Evolutionary conservation across 2,113 vertebrate species (phyloP), one percentile per base, ranked within the genome.

Genomic region (Crotophaga sulcirostris): DNA sequence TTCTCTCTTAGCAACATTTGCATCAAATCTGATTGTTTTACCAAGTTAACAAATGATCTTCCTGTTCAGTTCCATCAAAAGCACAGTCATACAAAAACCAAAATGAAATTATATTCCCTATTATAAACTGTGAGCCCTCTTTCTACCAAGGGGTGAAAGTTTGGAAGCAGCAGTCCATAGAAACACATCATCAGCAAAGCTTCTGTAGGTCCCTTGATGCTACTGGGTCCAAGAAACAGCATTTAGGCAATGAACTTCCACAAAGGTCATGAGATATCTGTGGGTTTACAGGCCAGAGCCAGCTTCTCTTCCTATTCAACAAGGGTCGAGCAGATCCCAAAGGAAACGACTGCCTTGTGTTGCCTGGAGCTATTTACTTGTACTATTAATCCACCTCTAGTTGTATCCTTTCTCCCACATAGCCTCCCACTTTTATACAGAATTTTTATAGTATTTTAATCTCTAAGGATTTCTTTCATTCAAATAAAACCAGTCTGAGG

Each of bases 181-280:
- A 80, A 84, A 76, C 31, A 62, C 42, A 81, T 31, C 47, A 89
- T 26, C 63, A 80, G 59, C 38, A 73, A 77, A 76, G 49, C 55
- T 81, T 90, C 86, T 54, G 20, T 23, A 63, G 34, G 59, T 81
- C 74, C 64, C 90, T 64, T 77, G 70, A 52, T 92, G 82, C 73
- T 73, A 52, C 47, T 44, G 16, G 36, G 17, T 76, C 52, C 52
- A 87, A 90, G 86, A 76, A 95, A 87, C 7, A 87, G 63, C 25
- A 87, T 54, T 66, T 59, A 74, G 68, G 29, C 87, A 84, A 58
- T 34, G 62, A 94, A 80, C 86, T 92, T 87, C 68, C 49, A 76
- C 56, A 63, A 11, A 62, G 89, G 82, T 89, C 86, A 93, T 94
- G 90, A 93, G 90, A 94, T 85, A 91, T 86, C 76, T 89, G 75